phyloP scores from a whole-genome alignment of 2,888 invertebrate genomes.

The Lasiommata megera region DNA sequence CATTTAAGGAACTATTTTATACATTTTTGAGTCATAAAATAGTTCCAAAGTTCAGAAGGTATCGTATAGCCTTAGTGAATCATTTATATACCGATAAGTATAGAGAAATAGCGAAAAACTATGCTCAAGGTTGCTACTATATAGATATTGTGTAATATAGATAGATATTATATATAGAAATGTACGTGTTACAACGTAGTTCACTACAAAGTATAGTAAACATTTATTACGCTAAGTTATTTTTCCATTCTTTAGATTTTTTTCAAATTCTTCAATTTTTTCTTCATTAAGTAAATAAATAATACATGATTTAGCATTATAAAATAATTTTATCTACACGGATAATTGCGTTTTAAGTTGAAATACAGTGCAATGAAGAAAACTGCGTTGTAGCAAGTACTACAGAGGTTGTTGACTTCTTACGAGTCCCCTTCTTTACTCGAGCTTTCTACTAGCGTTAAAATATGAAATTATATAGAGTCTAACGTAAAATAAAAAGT shows the following conservation, averaged over 20 bases:
- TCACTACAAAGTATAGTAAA: constrained; percentile 3
- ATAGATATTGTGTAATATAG: constrained; percentile 33
- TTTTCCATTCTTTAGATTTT: too few relatives aligned
- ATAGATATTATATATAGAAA: constrained; percentile 32
- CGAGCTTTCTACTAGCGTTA: constrained; percentile 75
- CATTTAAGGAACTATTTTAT: neutral
- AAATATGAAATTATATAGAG: constrained; percentile 41
- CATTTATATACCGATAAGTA: constrained; percentile 17
- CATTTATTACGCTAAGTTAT: neutral
- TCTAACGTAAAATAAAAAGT: constrained; percentile 35
- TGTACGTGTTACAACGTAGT: constrained; percentile 30
- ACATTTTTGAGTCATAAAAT: neutral
- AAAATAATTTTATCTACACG: too few relatives aligned
- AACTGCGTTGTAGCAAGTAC: constrained; percentile 35
- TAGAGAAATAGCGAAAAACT: constrained; percentile 40
- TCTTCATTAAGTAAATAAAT: too few relatives aligned
- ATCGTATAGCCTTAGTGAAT: constrained; percentile 4
- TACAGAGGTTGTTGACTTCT: constrained; percentile 72
- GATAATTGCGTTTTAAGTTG: neutral
- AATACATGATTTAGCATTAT: too few relatives aligned
- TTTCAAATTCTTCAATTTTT: too few relatives aligned
- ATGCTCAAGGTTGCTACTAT: constrained; percentile 55
- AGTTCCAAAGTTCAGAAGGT: neutral
- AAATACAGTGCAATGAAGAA: neutral
- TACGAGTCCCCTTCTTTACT: constrained; percentile 70